Evolutionary conservation across 2,888 invertebrate genomes (phyloP).

Genomic region (Herminia tarsipennalis): DNA sequence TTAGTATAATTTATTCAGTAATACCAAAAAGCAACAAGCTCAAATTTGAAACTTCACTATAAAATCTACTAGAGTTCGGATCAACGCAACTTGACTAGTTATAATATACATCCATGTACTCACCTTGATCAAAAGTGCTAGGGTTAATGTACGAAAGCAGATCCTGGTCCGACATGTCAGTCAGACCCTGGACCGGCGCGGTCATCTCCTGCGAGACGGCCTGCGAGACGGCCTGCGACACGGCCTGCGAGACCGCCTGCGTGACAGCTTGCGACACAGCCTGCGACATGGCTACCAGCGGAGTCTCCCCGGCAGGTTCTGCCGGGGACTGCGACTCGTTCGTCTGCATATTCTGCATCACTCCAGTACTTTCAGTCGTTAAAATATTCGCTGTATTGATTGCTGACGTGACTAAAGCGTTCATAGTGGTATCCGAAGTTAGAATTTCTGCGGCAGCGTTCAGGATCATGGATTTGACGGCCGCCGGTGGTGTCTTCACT

Average conservation of each 20-base stretch:
- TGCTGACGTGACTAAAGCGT: constrained; percentile 83
- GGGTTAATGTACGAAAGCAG: constrained; percentile 95
- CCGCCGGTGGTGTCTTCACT: constrained; percentile 85
- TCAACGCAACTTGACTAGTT: constrained; percentile 34
- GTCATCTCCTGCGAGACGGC: constrained; percentile 82
- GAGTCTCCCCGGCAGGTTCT: constrained; percentile 69
- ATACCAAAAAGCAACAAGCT: constrained; percentile 1
- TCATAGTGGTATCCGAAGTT: constrained; percentile 87
- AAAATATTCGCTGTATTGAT: constrained; percentile 82
- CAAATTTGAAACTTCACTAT: not conserved
- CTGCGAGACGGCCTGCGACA: constrained; percentile 79
- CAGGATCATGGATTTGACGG: constrained; percentile 91
- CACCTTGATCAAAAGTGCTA: constrained; percentile 94
- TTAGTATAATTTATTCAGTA: not conserved
- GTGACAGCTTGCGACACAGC: constrained; percentile 82
- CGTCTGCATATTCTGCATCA: constrained; percentile 35
- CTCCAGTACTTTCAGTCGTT: constrained; percentile 62
- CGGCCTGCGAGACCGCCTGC: constrained; percentile 79
- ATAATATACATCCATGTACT: constrained; percentile 71
- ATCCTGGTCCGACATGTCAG: constrained; percentile 95
- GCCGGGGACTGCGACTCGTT: constrained; percentile 61
- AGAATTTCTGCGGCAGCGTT: constrained; percentile 90
- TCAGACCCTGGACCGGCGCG: constrained; percentile 89
- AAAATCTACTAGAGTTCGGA: constrained; percentile 27
- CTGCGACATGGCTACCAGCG: constrained; percentile 79